A percentile compares a stretch with the other conserved stretches of the same genome.
These are phyloP conservation scores for Drosophila mayri DNA, from an alignment of 1,140 invertebrate species.

Conservation along the genomic window DNA sequence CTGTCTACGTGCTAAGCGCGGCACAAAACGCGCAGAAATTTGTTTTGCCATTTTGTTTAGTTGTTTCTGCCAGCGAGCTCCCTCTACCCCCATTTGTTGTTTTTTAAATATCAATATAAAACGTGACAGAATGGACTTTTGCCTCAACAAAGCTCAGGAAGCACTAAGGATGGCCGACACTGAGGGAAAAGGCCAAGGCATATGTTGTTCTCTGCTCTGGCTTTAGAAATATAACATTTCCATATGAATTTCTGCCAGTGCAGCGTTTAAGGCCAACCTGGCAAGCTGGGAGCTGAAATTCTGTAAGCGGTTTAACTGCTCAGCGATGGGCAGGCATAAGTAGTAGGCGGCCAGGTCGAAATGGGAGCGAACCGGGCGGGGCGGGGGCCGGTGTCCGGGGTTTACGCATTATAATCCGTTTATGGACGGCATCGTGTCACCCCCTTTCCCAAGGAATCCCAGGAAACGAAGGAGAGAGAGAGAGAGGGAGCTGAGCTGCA, in stretches of 20 bases:
- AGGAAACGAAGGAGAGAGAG: slow-evolving; percentile 1
- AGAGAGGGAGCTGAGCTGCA: neutral
- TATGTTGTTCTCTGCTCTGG: too few relatives aligned
- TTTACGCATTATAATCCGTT: slow-evolving; percentile 51
- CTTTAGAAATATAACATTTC: neutral
- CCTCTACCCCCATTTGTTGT: slow-evolving; percentile 18
- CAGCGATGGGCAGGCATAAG: slow-evolving; percentile 40
- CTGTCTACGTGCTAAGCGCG: slow-evolving; percentile 55
- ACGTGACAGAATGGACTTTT: slow-evolving; percentile 71
- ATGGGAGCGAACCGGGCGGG: neutral
- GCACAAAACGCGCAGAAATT: slow-evolving; percentile 72
- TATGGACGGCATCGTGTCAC: slow-evolving; percentile 22
- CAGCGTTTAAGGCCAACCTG: slow-evolving; percentile 36
- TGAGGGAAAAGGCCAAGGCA: neutral
- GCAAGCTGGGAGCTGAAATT: slow-evolving; percentile 9
- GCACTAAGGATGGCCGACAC: slow-evolving; percentile 18
- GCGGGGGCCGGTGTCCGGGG: neutral
- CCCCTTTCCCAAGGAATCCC: neutral
- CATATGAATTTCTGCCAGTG: neutral
- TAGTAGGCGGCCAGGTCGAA: slow-evolving; percentile 15
- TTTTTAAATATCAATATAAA: slow-evolving; percentile 83
- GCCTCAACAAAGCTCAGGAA: slow-evolving; percentile 35
- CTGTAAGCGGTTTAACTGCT: slow-evolving; percentile 61
- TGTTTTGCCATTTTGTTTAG: slow-evolving; percentile 80
- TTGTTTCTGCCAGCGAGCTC: slow-evolving; percentile 32